Conservation (phyloP, 2,888 invertebrate species). For the Hirtodrosophila histrioides region DNA sequence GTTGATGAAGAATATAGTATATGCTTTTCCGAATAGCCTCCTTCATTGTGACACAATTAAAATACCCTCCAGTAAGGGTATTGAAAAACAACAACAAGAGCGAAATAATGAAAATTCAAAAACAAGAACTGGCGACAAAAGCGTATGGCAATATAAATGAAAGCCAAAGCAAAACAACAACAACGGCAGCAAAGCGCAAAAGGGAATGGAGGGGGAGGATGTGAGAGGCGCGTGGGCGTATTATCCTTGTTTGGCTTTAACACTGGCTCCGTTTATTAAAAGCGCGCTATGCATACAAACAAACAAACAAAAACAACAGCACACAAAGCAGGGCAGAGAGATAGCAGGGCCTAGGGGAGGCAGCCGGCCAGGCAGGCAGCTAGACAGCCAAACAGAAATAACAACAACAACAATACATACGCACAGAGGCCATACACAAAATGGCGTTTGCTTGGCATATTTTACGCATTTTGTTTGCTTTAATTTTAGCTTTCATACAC, state of each 20-base stretch:
- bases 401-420: conserved; percentile 33
- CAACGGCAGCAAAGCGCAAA: conserved; percentile 16
- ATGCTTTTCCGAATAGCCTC: too few species aligned
- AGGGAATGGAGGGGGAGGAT: conserved; percentile 9
- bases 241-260: conserved; percentile 64
- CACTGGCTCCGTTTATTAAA: conserved; percentile 70
- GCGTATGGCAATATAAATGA: conserved; percentile 43
- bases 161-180: conserved; percentile 47
- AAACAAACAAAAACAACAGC: conserved; percentile 35
- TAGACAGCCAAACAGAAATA: conserved; percentile 28
- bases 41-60: conserved; percentile 1
- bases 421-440: conserved; percentile 58
- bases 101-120: conserved; percentile 6
- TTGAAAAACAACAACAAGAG: conserved; percentile 37
- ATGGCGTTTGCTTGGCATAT: conserved; percentile 71
- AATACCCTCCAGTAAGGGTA: conserved; percentile 20
- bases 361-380: conserved; percentile 24
- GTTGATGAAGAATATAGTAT: too few species aligned
- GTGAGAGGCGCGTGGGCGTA: conserved; percentile 35
- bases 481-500: conserved; percentile 59
- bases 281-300: conserved; percentile 61
- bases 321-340: conserved; percentile 40
- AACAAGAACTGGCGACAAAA: conserved; percentile 23
- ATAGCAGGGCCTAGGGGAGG: conserved; percentile 35
- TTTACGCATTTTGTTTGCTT: conserved; percentile 74